Conservation (phyloP, 2,888 invertebrate genomes). For the Hydrotaea diabolus region DNA sequence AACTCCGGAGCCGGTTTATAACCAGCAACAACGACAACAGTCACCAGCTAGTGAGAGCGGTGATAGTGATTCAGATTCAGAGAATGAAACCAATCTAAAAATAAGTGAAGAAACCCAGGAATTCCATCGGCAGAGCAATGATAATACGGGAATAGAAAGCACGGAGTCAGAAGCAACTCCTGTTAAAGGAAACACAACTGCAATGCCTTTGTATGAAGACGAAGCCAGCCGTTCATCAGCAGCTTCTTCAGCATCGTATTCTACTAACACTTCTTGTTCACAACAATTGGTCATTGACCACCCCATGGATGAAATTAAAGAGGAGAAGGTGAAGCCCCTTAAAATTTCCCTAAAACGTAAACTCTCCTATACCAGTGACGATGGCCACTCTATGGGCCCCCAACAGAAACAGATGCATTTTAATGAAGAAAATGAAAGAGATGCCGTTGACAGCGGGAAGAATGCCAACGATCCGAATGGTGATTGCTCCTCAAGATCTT, state of each 20-base stretch:
- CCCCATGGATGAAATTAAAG: conserved; percentile 73
- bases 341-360: conserved; percentile 71
- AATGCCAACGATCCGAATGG: neutral
- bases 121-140: conserved; percentile 7
- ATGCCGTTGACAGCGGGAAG: neutral
- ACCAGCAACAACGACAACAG: neutral
- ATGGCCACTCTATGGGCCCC: conserved; percentile 53
- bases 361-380: conserved; percentile 68
- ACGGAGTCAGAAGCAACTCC: neutral
- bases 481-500: neutral
- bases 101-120: conserved; percentile 21
- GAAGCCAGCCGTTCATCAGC: conserved; percentile 67
- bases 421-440: conserved; percentile 1
- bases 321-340: conserved; percentile 68
- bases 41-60: neutral
- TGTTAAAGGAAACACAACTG: neutral
- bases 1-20: neutral
- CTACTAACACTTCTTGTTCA: conserved; percentile 76
- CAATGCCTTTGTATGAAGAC: conserved; percentile 32
- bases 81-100: conserved; percentile 49
- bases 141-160: neutral
- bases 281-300: conserved; percentile 80
- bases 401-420: conserved; percentile 69
- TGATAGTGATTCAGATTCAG: conserved; percentile 13
- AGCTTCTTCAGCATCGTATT: conserved; percentile 66